Evolutionary conservation across 1,140 invertebrate species (phyloP).

Genomic region (Drosophila ficusphila): DNA sequence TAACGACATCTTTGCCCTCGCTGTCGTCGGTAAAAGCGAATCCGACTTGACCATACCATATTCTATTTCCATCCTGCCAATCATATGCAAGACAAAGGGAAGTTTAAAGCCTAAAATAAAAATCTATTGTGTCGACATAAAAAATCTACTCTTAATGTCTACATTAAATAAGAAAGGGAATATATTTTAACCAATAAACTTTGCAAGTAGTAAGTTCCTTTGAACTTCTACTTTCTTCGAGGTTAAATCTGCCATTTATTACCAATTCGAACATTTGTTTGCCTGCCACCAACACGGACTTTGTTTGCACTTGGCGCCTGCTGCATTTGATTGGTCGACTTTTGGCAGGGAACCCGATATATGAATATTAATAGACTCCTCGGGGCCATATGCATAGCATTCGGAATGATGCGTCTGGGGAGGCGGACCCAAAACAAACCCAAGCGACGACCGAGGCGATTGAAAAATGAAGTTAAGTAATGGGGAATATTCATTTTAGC

Average conservation of each 20-base stretch:
- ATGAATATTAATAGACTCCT: constrained; percentile 75
- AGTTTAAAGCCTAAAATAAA: too few relatives aligned
- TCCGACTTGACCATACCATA: constrained; percentile 21
- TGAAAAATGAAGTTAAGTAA: constrained; percentile 62
- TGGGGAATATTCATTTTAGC: constrained; percentile 77
- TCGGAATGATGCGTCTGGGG: constrained; percentile 27
- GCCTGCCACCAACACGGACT: not conserved
- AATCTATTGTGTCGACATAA: too few relatives aligned
- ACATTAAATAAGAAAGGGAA: too few relatives aligned
- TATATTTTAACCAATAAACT: too few relatives aligned
- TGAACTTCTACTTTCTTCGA: not conserved
- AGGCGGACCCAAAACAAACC: not conserved
- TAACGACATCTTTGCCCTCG: constrained; percentile 50
- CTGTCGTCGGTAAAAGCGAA: constrained; percentile 28
- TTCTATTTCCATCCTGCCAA: constrained; percentile 10
- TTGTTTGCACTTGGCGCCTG: constrained; percentile 66
- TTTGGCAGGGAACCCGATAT: constrained; percentile 55
- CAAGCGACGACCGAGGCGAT: constrained; percentile 2
- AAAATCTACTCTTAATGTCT: too few relatives aligned
- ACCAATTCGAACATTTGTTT: constrained; percentile 9
- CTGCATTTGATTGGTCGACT: constrained; percentile 76
- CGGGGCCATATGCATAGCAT: constrained; percentile 32
- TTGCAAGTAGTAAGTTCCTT: not conserved
- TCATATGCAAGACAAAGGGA: constrained; percentile 37
- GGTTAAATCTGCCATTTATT: constrained; percentile 5